phyloP scores from a whole-genome alignment of 2,113 vertebrate genomes.

The Ardeotis arabs region DNA sequence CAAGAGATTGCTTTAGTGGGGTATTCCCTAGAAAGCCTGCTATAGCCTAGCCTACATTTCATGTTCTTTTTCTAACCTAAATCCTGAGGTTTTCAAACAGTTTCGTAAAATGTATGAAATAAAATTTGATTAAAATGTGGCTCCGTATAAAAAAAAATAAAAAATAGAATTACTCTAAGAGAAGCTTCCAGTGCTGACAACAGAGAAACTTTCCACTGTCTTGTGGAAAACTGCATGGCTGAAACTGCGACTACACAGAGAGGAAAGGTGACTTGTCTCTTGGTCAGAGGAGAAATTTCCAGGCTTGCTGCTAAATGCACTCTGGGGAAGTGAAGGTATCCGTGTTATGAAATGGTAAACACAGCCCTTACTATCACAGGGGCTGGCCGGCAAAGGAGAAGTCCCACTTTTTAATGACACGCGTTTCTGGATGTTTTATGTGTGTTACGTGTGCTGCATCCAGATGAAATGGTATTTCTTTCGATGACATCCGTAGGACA shows the following conservation, averaged over 20 bases:
- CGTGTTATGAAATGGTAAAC: not conserved
- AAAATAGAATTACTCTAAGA: not conserved
- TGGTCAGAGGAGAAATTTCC: not conserved
- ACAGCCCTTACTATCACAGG: rapidly evolving
- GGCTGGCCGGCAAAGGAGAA: not conserved
- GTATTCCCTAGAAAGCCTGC: constrained; percentile 47
- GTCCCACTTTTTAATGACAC: not conserved
- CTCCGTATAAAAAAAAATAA: not conserved
- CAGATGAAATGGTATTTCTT: not conserved
- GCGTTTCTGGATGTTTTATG: not conserved
- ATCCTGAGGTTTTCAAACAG: not conserved
- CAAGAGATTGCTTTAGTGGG: not conserved
- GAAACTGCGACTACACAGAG: not conserved
- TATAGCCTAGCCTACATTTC: not conserved
- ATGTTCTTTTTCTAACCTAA: not conserved
- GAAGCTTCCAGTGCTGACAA: not conserved
- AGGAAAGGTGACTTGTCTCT: not conserved
- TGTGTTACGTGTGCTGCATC: not conserved
- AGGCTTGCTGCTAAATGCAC: not conserved
- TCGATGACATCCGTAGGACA: not conserved
- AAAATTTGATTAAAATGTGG: constrained; percentile 4
- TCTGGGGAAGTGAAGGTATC: not conserved
- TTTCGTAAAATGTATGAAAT: not conserved
- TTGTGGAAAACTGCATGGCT: not conserved
- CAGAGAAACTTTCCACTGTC: not conserved